Evolutionary conservation across 2,888 invertebrate species (phyloP).

Genomic region (Rotaria socialis): DNA sequence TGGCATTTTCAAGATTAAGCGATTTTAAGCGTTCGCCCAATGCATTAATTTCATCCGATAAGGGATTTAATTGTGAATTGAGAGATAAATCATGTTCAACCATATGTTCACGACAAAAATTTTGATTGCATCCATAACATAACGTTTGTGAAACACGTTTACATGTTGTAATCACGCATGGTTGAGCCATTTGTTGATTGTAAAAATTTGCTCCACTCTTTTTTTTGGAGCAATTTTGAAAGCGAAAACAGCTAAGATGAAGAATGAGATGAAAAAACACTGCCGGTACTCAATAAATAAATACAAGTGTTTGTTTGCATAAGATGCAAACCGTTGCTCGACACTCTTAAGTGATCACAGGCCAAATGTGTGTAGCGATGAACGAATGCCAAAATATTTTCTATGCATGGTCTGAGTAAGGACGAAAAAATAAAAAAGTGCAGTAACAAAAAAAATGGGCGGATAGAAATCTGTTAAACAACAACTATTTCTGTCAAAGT

Average conservation of each 20-base stretch:
- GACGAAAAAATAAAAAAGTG: background rate
- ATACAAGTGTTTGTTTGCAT: background rate
- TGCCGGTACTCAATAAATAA: background rate
- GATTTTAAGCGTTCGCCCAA: conserved; percentile 5
- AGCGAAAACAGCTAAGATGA: background rate
- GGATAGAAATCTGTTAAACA: background rate
- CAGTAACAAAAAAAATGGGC: background rate
- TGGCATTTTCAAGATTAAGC: background rate
- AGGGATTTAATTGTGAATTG: background rate
- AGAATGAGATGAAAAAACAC: background rate
- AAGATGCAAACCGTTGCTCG: background rate
- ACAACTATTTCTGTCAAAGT: too few species aligned
- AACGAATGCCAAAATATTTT: background rate
- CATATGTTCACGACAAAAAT: conserved; percentile 15
- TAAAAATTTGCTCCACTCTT: background rate
- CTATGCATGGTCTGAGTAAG: background rate
- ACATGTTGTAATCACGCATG: background rate
- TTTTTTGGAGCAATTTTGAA: background rate
- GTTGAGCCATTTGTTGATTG: background rate
- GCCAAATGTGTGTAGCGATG: background rate
- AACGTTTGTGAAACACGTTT: background rate
- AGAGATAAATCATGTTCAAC: background rate
- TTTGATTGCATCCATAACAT: conserved; percentile 4
- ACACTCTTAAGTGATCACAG: background rate
- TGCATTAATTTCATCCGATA: conserved; percentile 12